Conservation (phyloP, 1,140 invertebrate species). For the Chrysomallon squamiferum region DNA sequence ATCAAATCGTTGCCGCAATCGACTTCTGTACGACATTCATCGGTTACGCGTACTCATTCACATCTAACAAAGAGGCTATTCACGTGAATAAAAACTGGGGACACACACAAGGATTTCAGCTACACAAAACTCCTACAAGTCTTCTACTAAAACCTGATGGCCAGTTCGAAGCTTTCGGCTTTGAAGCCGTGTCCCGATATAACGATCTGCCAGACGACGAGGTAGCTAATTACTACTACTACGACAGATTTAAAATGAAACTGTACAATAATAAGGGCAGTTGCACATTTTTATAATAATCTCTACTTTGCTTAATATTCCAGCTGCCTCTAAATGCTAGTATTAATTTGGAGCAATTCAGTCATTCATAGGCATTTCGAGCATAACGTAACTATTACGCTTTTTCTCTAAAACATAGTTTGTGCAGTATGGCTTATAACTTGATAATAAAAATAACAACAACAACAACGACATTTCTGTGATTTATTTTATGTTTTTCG, state of each 20-base stretch:
- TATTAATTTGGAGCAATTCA: no score
- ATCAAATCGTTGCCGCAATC: conserved; percentile 69
- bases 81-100: conserved; percentile 73
- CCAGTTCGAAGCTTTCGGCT: conserved; percentile 72
- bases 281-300: not conserved
- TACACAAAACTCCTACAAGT: conserved; percentile 71
- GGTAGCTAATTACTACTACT: conserved; percentile 68
- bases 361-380: no score
- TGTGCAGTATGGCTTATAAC: no score
- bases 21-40: conserved; percentile 73
- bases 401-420: no score
- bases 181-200: conserved; percentile 68
- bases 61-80: conserved; percentile 67
- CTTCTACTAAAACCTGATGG: conserved; percentile 68
- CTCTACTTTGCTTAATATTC: no score
- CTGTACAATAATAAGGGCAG: conserved; percentile 69
- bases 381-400: no score
- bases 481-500: not conserved
- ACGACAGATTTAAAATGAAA: conserved; percentile 73
- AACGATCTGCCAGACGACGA: conserved; percentile 69
- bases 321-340: no score
- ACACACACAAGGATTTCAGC: conserved; percentile 69
- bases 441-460: not conserved
- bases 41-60: conserved; percentile 71
- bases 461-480: not conserved